Percentiles rank a stretch among this genome's conserved stretches.
phyloP scores from a whole-genome alignment of 2,113 vertebrate species.

The Ia io region DNA sequence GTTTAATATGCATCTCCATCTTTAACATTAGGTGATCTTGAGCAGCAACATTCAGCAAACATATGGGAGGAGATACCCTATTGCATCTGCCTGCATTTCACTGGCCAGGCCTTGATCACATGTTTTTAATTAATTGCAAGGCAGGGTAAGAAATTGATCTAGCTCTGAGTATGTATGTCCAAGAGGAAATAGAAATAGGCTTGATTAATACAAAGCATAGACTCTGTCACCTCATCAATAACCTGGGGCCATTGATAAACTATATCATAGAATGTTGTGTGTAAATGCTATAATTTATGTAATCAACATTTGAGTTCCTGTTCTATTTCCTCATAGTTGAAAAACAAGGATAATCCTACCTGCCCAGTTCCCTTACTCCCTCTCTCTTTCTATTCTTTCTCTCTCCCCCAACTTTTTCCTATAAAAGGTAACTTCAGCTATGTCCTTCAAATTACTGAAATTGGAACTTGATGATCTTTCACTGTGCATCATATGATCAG shows the following conservation, averaged over 20 bases:
- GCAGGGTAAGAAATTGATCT: neutral
- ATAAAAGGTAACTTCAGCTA: neutral
- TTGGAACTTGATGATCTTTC: neutral
- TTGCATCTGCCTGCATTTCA: neutral
- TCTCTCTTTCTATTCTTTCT: neutral
- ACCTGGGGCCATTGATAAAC: neutral
- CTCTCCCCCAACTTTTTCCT: neutral
- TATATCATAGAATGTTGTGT: neutral
- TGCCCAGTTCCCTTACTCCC: rapidly evolving
- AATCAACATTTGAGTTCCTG: neutral
- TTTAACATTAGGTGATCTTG: neutral
- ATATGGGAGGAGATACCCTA: neutral
- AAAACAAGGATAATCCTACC: neutral
- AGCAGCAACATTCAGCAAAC: neutral
- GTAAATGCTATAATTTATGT: neutral
- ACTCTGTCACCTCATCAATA: neutral
- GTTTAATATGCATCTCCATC: neutral
- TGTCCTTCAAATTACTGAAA: neutral
- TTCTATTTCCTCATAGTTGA: neutral
- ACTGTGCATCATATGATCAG: neutral
- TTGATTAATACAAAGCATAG: neutral
- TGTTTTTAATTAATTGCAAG: neutral
- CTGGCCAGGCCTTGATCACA: neutral
- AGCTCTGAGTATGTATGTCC: neutral
- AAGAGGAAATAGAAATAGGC: conserved; percentile 8